These are phyloP conservation scores for Myrmecophaga tridactyla DNA, from an alignment of 2,113 vertebrate genomes.

Conservation along the genomic window DNA sequence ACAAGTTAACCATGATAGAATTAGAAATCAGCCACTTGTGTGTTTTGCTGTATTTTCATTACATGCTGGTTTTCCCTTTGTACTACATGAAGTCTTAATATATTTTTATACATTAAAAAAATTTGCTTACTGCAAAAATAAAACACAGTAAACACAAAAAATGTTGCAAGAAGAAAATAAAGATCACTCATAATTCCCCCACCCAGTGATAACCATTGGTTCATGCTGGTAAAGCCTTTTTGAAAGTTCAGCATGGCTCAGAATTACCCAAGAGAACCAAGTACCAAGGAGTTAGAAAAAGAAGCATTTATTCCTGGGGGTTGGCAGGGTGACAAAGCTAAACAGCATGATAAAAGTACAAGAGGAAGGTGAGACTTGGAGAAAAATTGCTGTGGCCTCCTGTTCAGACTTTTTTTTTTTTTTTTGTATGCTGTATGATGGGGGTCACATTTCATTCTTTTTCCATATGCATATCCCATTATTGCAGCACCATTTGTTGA, in stretches of 20 bases:
- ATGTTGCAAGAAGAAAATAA: not conserved
- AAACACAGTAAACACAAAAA: not conserved
- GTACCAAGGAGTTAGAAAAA: not conserved
- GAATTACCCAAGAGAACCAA: not conserved
- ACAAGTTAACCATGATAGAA: not conserved
- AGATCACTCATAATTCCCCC: not conserved
- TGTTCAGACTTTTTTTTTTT: not conserved
- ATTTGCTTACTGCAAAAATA: not conserved
- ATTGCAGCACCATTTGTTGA: too few relatives aligned
- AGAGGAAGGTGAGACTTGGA: not conserved
- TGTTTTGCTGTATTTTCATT: not conserved
- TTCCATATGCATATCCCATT: too few relatives aligned
- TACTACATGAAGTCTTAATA: not conserved
- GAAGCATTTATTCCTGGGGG: not conserved
- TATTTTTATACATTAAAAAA: constrained; percentile 4
- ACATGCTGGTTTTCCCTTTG: not conserved
- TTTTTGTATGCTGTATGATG: too few relatives aligned
- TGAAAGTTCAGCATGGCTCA: not conserved
- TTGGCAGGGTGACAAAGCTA: not conserved
- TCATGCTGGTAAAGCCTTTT: not conserved
- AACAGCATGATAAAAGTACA: not conserved
- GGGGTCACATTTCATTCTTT: too few relatives aligned
- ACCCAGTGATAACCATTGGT: not conserved
- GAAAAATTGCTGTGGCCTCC: not conserved
- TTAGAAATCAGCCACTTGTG: not conserved